Conservation (phyloP, 1,140 invertebrate species). For the Penaeus chinensis region DNA sequence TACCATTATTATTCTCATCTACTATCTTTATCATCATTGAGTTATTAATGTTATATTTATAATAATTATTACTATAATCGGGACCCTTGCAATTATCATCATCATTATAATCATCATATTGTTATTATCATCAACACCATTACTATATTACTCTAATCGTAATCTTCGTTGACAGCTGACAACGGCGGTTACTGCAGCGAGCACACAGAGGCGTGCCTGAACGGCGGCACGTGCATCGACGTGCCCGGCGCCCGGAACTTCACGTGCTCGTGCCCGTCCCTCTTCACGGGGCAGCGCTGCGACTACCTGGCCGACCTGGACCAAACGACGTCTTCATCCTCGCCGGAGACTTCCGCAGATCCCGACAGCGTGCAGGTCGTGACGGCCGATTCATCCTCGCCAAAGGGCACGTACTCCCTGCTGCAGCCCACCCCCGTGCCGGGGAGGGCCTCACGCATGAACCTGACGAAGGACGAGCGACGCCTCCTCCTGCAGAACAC, state of each 20-base stretch:
- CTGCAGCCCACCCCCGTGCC: neutral
- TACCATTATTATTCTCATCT: too few species aligned
- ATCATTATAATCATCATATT: too few species aligned
- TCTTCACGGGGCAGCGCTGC: slow-evolving; percentile 60
- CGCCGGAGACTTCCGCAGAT: neutral
- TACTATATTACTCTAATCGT: too few species aligned
- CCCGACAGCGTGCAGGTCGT: neutral
- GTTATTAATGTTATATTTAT: too few species aligned
- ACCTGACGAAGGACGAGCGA: slow-evolving; percentile 42
- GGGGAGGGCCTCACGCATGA: slow-evolving; percentile 1
- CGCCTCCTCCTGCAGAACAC: slow-evolving; percentile 57
- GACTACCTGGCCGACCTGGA: slow-evolving; percentile 51
- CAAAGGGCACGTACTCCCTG: neutral
- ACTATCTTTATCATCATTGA: too few species aligned
- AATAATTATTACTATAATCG: too few species aligned
- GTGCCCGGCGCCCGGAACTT: slow-evolving; percentile 50
- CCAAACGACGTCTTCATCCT: neutral
- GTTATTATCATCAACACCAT: too few species aligned
- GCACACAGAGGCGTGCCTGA: slow-evolving; percentile 55
- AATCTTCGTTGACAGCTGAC: too few species aligned
- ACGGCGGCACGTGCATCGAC: slow-evolving; percentile 64
- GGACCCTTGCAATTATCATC: too few species aligned
- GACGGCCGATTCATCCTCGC: neutral
- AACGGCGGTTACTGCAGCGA: slow-evolving; percentile 32
- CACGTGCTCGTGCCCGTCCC: slow-evolving; percentile 59